Percentiles rank a stretch among this genome's conserved stretches.
Evolutionary conservation across 2,113 vertebrate genomes (phyloP).

Genomic region (Leptocoma aspasia): DNA sequence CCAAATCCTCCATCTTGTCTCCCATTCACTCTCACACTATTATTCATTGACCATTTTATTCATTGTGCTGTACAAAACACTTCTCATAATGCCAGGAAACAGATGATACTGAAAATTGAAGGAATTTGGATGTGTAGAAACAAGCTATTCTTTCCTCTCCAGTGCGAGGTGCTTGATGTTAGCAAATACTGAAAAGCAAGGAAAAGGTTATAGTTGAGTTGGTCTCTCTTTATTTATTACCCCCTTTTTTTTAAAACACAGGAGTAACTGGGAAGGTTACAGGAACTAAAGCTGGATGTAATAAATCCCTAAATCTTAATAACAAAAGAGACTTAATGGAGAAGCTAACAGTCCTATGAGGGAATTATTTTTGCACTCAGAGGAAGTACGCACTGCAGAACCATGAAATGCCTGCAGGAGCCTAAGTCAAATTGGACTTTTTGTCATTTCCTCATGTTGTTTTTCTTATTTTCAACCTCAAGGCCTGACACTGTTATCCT

Average conservation of each 20-base stretch:
- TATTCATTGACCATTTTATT: not conserved
- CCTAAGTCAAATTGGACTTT: too few species aligned
- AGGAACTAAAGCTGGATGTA: not conserved
- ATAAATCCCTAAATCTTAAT: not conserved
- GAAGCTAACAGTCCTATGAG: not conserved
- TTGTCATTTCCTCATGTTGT: rapidly evolving
- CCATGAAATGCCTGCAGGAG: not conserved
- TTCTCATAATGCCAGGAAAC: not conserved
- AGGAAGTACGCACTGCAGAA: not conserved
- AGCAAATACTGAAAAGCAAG: not conserved
- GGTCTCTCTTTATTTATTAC: not conserved
- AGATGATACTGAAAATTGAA: not conserved
- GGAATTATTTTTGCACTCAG: not conserved
- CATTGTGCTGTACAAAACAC: not conserved
- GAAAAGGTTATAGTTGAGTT: not conserved
- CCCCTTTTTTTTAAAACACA: not conserved
- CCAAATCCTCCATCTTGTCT: too few species aligned
- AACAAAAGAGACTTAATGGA: not conserved
- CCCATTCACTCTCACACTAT: too few species aligned
- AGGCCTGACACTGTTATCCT: not conserved
- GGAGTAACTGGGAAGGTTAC: not conserved
- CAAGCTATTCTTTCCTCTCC: not conserved
- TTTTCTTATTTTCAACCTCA: not conserved
- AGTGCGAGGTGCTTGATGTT: not conserved
- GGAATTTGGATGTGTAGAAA: not conserved